Evolutionary conservation across 1,140 invertebrate genomes (phyloP).

Genomic region (Calosoma granatense): DNA sequence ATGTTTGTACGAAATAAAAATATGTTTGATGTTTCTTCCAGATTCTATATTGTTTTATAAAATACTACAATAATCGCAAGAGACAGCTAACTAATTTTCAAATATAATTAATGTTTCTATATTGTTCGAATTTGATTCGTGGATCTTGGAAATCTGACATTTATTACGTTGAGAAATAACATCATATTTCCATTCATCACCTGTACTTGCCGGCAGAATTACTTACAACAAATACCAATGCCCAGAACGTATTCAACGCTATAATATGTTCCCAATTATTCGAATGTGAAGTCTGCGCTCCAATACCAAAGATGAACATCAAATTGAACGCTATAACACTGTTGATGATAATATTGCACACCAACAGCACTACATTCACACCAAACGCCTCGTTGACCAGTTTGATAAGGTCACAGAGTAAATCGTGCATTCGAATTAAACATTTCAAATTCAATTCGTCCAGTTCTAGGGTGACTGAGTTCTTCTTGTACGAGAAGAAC

Average conservation of each 20-base stretch:
- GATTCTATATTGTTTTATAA: too few relatives aligned
- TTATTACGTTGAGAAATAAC: too few relatives aligned
- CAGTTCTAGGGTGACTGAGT: neutral
- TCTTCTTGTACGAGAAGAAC: neutral
- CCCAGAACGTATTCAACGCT: neutral
- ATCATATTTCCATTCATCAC: too few relatives aligned
- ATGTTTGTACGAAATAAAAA: too few relatives aligned
- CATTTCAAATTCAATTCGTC: neutral
- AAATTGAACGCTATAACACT: conserved; percentile 2
- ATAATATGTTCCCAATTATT: neutral
- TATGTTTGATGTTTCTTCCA: too few relatives aligned
- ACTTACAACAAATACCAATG: neutral
- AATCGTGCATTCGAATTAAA: conserved; percentile 1
- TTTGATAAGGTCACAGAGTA: neutral
- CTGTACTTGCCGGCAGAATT: too few relatives aligned
- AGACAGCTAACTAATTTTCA: too few relatives aligned
- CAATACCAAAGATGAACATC: neutral
- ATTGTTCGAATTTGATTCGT: too few relatives aligned
- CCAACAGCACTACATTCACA: neutral
- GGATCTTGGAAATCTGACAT: too few relatives aligned
- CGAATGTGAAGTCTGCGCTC: neutral
- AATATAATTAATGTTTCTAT: too few relatives aligned
- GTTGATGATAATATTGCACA: neutral
- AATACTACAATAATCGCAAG: too few relatives aligned
- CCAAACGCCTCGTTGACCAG: neutral